Evolutionary conservation across 1,140 invertebrate genomes (phyloP), one percentile per base, ranked within the genome.

Genomic region (Leptoteleia sp.): DNA sequence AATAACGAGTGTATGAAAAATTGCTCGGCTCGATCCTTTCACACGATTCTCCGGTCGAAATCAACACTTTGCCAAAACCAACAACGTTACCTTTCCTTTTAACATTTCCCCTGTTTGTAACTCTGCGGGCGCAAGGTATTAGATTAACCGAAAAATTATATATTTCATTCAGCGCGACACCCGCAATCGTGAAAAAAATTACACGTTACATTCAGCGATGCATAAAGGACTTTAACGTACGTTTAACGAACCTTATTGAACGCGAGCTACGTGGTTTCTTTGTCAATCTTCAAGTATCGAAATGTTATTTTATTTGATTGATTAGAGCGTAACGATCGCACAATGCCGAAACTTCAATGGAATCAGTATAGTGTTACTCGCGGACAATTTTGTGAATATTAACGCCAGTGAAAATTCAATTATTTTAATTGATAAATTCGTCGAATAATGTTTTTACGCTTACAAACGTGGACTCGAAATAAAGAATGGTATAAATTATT

Each of bases 111-210:
- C 72, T 68, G 55, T 76, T 76, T 62, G 55, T 40, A 27, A 40
- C 72, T 45, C 72, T 35, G 64, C 72, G 38, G 64, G 72, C 57
- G 47, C 52, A 38, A 16, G 55, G 62, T 62, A 76, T 76, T 62
- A 62, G 55, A 76, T 76, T 76, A 68, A 76, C 64, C 55, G 47
- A 62, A 76, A 76, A 76, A 76, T 76, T 76, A 68, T 31, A 76
- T 55, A 67, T 67, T 57, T 43, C 64, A 62, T 76, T 68, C 62
- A 76, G 19, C 5, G 25, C 38, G 64, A 76, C 72, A 76, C 72
- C 72, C 72, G 72, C 62, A 76, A 76, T 54, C 43, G 37, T 64
- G 48, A 68, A 76, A 76, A 43, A 76, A 76, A 76, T 76, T 76
- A 76, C 54, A 67, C 15, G 72, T 68, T 76, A 47, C 72, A 76